phyloP scores from a whole-genome alignment of 2,113 vertebrate species.

The Mugil cephalus region DNA sequence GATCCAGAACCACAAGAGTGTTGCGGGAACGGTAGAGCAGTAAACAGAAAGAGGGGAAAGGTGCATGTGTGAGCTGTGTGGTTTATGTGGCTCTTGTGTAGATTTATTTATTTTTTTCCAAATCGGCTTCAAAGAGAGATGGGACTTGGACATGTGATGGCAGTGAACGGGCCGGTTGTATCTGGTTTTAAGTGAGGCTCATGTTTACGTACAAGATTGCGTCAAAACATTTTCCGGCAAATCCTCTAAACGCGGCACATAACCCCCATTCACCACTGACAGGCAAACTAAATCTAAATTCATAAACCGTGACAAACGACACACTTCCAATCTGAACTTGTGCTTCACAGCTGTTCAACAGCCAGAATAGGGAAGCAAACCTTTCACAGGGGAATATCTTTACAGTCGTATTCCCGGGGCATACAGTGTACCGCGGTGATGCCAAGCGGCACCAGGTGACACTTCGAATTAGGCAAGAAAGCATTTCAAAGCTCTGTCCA shows the following conservation, averaged over 20 bases:
- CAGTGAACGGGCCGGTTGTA: background rate
- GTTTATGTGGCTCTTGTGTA: constrained; percentile 20
- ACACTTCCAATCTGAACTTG: background rate
- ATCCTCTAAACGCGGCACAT: constrained; percentile 10
- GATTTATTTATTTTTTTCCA: constrained; percentile 22
- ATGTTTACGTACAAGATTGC: background rate
- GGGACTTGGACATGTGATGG: constrained; percentile 7
- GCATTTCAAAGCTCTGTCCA: constrained; percentile 14
- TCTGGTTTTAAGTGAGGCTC: constrained; percentile 10
- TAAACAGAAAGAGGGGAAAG: constrained; percentile 20
- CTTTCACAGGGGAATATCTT: constrained; percentile 6
- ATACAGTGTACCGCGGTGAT: background rate
- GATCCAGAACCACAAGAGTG: constrained; percentile 51
- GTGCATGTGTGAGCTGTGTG: constrained; percentile 23
- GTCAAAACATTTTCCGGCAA: constrained; percentile 23
- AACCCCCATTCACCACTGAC: constrained; percentile 1
- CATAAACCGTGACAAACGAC: background rate
- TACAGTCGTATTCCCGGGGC: constrained; percentile 13
- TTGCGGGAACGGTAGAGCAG: constrained; percentile 31
- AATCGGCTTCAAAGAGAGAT: background rate
- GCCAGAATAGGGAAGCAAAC: constrained; percentile 10
- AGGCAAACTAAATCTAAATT: background rate
- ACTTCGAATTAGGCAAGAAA: constrained; percentile 36
- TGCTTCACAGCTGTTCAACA: constrained; percentile 23
- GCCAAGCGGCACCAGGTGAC: constrained; percentile 34